Evolutionary conservation across 1,140 invertebrate genomes (phyloP), one percentile per base, ranked within the genome.

Genomic region (Lepidostoma basale): DNA sequence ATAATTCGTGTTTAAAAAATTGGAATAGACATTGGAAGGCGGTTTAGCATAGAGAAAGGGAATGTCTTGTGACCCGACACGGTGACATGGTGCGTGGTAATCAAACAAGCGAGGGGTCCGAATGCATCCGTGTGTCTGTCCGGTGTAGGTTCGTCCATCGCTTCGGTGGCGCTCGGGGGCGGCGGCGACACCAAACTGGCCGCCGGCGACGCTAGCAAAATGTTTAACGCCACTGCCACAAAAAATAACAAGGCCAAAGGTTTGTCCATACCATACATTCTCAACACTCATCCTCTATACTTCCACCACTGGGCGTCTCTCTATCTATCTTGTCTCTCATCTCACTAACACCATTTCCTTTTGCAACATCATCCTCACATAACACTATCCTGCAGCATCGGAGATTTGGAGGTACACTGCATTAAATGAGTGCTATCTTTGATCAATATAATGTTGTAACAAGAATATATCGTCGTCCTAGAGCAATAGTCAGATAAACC

Each of bases 141-240:
- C 70, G 85, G 81, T 75, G 82, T 87, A 62, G 82, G 81, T 76
- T 83, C 84, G 73, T 83, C 83, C 76, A 84, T 85, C 77, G 81
- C 81, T 3, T 84, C 80, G 75, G 82, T 85, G 65, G 54, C 54
- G 81, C 83, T 26, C 79, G 83, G 69, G 81, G n/a, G 81, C 5
- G 79, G 81, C 44, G 78, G 79, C 52, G 85, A 87, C 76, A 68
- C 85, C 25, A 87, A 86, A 75, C 77, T 85, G 75, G 75, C 79
- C 8, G 18, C 36, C 18, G 74, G 78, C 65, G 76, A 76, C 40
- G n/a, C 54, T 33, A 59, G 26, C 54, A 59, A 59, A 59, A 16
- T 59, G 30, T 59, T 59, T 30, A 54, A 54, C 26, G 73, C 77
- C 39, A 72, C 78, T 28, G 76, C 76, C 40, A 62, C 72, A 36